Conservation (phyloP, 2,888 invertebrate genomes). For the Mantis religiosa region DNA sequence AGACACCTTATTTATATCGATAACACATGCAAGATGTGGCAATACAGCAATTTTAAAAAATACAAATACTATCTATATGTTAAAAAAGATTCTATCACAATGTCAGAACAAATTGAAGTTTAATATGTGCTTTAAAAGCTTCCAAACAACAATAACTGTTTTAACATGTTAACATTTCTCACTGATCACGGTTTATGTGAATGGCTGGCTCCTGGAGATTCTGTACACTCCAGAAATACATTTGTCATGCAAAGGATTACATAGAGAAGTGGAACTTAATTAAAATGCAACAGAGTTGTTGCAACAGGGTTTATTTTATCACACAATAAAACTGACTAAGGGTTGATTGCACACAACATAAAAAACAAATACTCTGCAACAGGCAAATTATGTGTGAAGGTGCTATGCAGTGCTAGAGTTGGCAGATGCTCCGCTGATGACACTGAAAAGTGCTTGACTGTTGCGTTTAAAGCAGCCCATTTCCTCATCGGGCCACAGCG, state of each 20-base stretch:
- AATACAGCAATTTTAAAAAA: not conserved
- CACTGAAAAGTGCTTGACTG: slow-evolving; percentile 71
- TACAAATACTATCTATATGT: not conserved
- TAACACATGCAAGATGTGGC: not conserved
- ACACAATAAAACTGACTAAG: not conserved
- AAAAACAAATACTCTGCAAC: not conserved
- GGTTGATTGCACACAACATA: not conserved
- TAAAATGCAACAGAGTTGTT: not conserved
- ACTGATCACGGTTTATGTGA: not conserved
- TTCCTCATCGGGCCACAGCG: slow-evolving; percentile 59
- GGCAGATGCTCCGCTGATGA: slow-evolving; percentile 73
- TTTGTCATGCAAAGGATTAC: not conserved
- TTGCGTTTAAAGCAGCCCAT: slow-evolving; percentile 67
- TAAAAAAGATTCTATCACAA: not conserved
- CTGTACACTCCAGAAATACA: not conserved
- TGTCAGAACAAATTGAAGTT: not conserved
- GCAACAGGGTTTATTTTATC: not conserved
- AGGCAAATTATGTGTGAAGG: not conserved
- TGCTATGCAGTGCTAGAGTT: slow-evolving; percentile 74
- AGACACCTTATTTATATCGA: not conserved
- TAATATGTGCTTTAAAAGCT: not conserved
- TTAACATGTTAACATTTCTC: not conserved
- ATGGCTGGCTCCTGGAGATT: not conserved
- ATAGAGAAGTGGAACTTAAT: not conserved
- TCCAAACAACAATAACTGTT: not conserved